Conservation (phyloP, 2,113 vertebrate genomes). For the Zapus hudsonius region DNA sequence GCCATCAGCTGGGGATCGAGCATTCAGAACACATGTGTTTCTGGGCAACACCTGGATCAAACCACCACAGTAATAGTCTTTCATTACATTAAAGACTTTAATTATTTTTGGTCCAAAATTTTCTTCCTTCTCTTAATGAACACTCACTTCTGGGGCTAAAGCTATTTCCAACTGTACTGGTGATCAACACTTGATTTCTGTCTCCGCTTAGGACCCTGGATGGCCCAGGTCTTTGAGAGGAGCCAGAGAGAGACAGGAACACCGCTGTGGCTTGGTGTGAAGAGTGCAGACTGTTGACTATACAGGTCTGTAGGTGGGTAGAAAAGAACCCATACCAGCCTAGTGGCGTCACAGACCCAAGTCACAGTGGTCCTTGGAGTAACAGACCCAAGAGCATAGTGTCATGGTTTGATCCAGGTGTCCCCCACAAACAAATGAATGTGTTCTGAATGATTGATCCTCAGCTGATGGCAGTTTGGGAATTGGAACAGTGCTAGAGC, state of each 20-base stretch:
- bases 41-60: no score
- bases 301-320: rapidly evolving
- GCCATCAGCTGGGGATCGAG: no score
- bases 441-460: no score
- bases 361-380: no score
- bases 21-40: no score
- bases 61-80: background rate
- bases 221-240: no score
- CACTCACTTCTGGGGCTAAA: background rate
- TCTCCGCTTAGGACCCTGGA: background rate
- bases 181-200: background rate
- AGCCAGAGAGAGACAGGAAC: background rate
- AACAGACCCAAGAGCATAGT: no score
- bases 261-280: rapidly evolving
- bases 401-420: no score
- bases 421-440: no score
- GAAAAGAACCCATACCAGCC: background rate
- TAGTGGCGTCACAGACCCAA: background rate
- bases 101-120: background rate
- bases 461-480: no score
- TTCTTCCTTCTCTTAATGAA: conserved; percentile 13
- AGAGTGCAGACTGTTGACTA: background rate
- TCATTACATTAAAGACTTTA: conserved; percentile 24
- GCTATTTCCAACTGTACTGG: background rate
- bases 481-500: no score